Conservation (phyloP, 2,888 invertebrate genomes). For the Keiferia lycopersicella region DNA sequence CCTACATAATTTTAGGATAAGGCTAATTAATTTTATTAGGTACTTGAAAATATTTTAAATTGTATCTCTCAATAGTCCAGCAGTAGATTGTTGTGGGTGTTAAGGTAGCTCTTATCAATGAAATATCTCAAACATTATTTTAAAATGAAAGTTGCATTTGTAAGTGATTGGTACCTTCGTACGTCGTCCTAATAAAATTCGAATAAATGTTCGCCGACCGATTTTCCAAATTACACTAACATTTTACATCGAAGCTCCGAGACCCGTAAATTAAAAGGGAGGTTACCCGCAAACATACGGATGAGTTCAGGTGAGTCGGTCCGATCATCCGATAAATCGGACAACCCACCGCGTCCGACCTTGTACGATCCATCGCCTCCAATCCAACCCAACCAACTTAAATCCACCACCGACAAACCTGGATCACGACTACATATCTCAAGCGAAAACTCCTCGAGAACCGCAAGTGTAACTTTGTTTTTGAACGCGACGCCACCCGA, state of each 20-base stretch:
- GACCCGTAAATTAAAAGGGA: slow-evolving; percentile 19
- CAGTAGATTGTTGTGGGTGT: no score
- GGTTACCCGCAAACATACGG: slow-evolving; percentile 40
- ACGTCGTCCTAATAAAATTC: neutral
- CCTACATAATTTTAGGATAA: no score
- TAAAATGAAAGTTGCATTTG: no score
- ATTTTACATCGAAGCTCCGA: neutral
- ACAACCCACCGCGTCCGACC: slow-evolving; percentile 40
- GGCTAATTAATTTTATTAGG: no score
- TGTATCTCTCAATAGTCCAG: no score
- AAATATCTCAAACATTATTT: no score
- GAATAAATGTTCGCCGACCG: neutral
- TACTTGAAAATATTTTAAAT: no score
- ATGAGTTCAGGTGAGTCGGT: slow-evolving; percentile 57
- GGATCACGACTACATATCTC: neutral
- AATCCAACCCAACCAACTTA: slow-evolving; percentile 26
- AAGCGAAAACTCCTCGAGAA: neutral
- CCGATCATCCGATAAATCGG: slow-evolving; percentile 56
- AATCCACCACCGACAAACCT: neutral
- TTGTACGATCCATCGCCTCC: slow-evolving; percentile 29
- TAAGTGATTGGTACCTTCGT: no score
- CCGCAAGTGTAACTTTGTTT: slow-evolving; percentile 18
- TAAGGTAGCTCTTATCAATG: no score
- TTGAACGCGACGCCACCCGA: neutral
- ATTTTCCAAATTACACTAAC: slow-evolving; percentile 1